Percentiles rank a stretch among this genome's conserved stretches.
Evolutionary conservation across 2,888 invertebrate genomes (phyloP).

Genomic region (Ditula angustiorana): DNA sequence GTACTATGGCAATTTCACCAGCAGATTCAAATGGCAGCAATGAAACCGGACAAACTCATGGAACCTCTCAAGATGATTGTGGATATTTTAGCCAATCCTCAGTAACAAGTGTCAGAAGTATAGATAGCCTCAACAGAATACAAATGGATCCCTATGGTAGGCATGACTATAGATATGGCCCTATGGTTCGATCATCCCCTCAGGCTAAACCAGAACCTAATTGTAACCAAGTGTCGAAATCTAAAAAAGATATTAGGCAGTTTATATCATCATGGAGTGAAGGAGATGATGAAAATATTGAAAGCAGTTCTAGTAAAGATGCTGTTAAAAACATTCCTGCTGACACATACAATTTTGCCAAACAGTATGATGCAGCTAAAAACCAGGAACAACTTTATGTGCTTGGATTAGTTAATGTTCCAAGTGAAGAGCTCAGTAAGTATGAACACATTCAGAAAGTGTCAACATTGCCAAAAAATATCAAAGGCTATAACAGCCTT

Average conservation of each 20-base stretch:
- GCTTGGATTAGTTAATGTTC: slow-evolving; percentile 77
- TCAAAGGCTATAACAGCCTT: slow-evolving; percentile 79
- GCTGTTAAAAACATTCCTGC: slow-evolving; percentile 51
- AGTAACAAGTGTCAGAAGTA: slow-evolving; percentile 73
- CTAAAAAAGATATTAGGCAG: slow-evolving; percentile 76
- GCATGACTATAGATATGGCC: slow-evolving; percentile 66
- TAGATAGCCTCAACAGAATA: slow-evolving; percentile 64
- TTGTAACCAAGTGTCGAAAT: slow-evolving; percentile 53
- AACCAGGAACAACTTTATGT: slow-evolving; percentile 80
- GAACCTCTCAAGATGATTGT: slow-evolving; percentile 74
- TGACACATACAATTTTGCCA: slow-evolving; percentile 52
- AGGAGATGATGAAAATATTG: slow-evolving; percentile 75
- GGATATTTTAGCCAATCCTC: slow-evolving; percentile 82
- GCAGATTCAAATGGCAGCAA: slow-evolving; percentile 76
- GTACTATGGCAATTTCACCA: slow-evolving; percentile 75
- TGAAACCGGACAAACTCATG: slow-evolving; percentile 68
- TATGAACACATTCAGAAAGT: slow-evolving; percentile 83
- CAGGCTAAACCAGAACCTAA: slow-evolving; percentile 54
- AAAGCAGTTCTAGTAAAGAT: slow-evolving; percentile 59
- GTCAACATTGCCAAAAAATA: slow-evolving; percentile 81
- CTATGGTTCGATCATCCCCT: slow-evolving; percentile 53
- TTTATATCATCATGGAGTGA: slow-evolving; percentile 84
- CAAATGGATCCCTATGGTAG: slow-evolving; percentile 67
- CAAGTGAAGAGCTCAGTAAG: slow-evolving; percentile 78
- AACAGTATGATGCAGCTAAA: slow-evolving; percentile 54